These are phyloP conservation scores for Tetraneura akinire DNA, from an alignment of 1,140 invertebrate genomes.

Conservation along the genomic window DNA sequence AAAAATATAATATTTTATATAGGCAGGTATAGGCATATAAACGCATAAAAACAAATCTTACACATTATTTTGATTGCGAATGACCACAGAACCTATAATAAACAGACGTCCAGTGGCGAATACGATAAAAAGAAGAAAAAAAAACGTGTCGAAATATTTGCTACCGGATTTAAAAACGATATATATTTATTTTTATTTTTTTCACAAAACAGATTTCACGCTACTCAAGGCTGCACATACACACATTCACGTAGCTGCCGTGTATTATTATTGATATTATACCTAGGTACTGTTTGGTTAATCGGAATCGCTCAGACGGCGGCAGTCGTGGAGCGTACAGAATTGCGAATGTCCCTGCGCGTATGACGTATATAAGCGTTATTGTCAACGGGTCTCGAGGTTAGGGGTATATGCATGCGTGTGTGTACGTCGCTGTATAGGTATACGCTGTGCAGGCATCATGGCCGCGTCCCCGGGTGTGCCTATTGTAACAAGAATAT, in stretches of 20 bases:
- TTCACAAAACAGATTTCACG: slow-evolving; percentile 39
- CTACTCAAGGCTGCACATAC: slow-evolving; percentile 15
- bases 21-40: neutral
- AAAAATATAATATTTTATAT: no score
- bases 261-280: no score
- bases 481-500: slow-evolving; percentile 23
- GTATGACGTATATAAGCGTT: neutral
- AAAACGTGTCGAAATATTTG: slow-evolving; percentile 50
- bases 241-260: neutral
- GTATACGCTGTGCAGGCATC: neutral
- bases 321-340: slow-evolving; percentile 4
- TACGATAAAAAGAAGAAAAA: neutral
- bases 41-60: neutral
- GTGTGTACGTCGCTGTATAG: neutral
- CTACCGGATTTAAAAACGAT: slow-evolving; percentile 23
- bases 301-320: neutral
- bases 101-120: neutral
- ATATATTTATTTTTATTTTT: no score
- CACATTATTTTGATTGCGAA: slow-evolving; percentile 13
- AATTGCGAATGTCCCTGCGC: slow-evolving; percentile 19
- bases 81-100: slow-evolving; percentile 7
- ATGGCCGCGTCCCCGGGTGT: slow-evolving; percentile 37
- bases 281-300: slow-evolving; percentile 32
- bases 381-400: slow-evolving; percentile 29
- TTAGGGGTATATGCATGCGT: neutral